Conservation (phyloP, 2,113 vertebrate species). For the Mastomys natalensis region DNA sequence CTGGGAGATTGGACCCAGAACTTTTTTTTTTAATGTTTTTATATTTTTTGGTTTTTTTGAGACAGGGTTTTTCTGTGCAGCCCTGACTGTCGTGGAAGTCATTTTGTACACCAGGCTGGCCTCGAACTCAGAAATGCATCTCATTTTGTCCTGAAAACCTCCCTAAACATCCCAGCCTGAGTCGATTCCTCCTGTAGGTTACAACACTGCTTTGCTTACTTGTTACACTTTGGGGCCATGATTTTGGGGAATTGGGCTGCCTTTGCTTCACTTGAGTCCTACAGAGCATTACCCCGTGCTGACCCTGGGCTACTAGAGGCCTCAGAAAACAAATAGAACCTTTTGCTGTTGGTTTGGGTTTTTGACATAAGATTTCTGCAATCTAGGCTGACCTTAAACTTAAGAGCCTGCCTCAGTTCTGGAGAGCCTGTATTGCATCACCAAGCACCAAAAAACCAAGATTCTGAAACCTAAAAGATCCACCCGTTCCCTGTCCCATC, state of each 20-base stretch:
- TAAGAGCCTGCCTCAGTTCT: background rate
- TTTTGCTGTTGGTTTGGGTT: background rate
- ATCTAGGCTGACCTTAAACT: background rate
- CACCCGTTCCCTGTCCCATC: background rate
- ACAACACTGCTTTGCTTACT: background rate
- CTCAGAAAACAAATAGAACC: background rate
- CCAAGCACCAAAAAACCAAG: background rate
- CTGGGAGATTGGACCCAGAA: too few relatives aligned
- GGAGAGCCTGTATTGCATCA: background rate
- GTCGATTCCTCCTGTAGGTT: background rate
- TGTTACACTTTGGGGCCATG: background rate
- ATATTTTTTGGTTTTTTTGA: too few relatives aligned
- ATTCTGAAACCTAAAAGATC: background rate
- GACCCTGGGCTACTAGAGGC: background rate
- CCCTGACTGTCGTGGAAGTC: too few relatives aligned
- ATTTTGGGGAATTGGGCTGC: background rate
- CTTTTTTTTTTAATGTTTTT: too few relatives aligned
- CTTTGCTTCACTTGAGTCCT: background rate
- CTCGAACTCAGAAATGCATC: too few relatives aligned
- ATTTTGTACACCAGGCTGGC: too few relatives aligned
- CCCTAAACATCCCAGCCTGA: background rate
- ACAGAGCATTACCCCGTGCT: background rate
- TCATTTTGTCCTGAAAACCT: background rate
- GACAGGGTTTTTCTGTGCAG: too few relatives aligned
- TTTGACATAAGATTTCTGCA: background rate